Evolutionary conservation across 1,140 invertebrate species (phyloP).

Genomic region (Daktulosphaira vitifoliae): DNA sequence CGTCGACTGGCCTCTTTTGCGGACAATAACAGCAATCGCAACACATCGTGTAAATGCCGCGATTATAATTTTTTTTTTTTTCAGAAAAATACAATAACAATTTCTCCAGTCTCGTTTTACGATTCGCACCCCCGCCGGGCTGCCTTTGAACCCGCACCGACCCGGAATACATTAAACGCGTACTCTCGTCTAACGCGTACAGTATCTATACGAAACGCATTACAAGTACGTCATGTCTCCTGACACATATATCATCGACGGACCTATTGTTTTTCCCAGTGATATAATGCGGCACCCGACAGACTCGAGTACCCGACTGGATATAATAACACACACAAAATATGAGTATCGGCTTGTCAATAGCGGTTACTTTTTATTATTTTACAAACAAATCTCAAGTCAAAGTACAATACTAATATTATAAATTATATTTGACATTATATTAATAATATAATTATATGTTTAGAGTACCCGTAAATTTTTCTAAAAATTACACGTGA

Average conservation of each 20-base stretch:
- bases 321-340: no score
- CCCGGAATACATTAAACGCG: conserved; percentile 17
- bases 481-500: no score
- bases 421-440: no score
- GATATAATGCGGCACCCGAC: no score
- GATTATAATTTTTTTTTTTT: conserved; percentile 4
- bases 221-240: conserved; percentile 2
- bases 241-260: conserved; percentile 4
- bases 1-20: background rate
- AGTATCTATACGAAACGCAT: background rate
- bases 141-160: conserved; percentile 28
- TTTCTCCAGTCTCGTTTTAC: conserved; percentile 29
- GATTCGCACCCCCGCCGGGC: conserved; percentile 29
- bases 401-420: no score
- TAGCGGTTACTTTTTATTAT: no score
- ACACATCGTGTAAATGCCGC: background rate
- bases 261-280: conserved; percentile 16
- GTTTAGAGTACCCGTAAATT: no score
- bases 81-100: conserved; percentile 30
- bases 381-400: no score
- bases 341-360: no score
- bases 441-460: no score
- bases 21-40: background rate
- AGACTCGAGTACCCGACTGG: no score
- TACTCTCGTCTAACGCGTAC: background rate